A percentile compares a stretch with the other conserved stretches of the same genome.
These are phyloP conservation scores for Danio rerio DNA, from an alignment of 2,113 vertebrate genomes.

Conservation along the genomic window DNA sequence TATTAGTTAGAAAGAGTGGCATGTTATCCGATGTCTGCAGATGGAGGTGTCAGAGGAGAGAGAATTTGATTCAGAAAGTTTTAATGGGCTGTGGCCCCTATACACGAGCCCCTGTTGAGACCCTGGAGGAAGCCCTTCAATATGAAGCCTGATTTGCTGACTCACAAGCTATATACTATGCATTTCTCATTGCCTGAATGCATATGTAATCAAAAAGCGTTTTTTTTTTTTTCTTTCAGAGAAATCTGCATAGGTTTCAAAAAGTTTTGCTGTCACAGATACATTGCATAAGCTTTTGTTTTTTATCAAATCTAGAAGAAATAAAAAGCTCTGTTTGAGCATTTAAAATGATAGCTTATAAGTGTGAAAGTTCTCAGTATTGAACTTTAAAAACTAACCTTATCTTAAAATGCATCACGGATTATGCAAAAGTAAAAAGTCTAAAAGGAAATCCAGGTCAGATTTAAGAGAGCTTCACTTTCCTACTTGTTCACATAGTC, in stretches of 20 bases:
- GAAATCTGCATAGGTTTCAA: conserved; percentile 21
- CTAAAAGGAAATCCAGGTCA: neutral
- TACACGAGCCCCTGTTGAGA: conserved; percentile 31
- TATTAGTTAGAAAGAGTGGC: conserved; percentile 3
- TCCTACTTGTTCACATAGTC: conserved; percentile 22
- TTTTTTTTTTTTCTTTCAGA: neutral
- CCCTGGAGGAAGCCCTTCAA: conserved; percentile 33
- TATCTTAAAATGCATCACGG: too few relatives aligned
- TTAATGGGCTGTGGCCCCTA: conserved; percentile 41
- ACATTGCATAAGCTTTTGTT: neutral
- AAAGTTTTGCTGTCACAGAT: neutral
- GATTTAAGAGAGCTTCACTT: neutral
- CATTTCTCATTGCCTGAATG: conserved; percentile 22
- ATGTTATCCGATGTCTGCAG: neutral
- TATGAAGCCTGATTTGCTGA: conserved; percentile 4
- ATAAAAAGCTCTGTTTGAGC: neutral
- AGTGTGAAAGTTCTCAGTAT: neutral
- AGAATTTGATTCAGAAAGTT: conserved; percentile 36
- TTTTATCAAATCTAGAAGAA: neutral
- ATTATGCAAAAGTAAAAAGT: neutral
- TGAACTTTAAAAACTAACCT: neutral
- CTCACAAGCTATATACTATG: conserved; percentile 22
- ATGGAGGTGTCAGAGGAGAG: neutral
- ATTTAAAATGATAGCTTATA: neutral
- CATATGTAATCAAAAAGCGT: neutral